phyloP scores from a whole-genome alignment of 2,113 vertebrate genomes.

The Prunella fulvescens region DNA sequence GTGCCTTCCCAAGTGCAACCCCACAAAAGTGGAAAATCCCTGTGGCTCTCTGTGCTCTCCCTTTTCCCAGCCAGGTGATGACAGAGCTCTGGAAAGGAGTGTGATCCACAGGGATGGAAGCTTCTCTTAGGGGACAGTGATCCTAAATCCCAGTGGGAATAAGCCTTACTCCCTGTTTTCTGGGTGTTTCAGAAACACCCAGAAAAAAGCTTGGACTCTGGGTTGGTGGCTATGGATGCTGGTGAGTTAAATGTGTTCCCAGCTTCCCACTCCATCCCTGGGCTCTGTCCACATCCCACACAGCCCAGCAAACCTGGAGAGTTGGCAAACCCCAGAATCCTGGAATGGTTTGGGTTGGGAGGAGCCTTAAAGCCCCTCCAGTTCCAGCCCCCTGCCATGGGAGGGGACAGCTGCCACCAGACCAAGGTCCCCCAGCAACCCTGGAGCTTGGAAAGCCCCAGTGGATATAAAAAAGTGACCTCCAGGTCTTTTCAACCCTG shows the following conservation, averaged over 20 bases:
- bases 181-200: too few species aligned
- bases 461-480: fast-evolving
- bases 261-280: not conserved
- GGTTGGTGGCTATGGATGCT: too few species aligned
- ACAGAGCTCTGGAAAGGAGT: not conserved
- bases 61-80: not conserved
- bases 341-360: not conserved
- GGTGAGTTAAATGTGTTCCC: not conserved
- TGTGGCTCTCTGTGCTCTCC: fast-evolving
- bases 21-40: not conserved
- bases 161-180: not conserved
- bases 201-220: too few species aligned
- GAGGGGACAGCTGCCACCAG: not conserved
- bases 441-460: fast-evolving
- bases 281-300: not conserved
- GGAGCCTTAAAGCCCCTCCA: not conserved
- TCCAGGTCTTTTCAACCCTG: not conserved
- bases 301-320: fast-evolving
- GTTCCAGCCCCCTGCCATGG: not conserved
- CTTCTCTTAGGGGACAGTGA: fast-evolving
- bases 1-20: not conserved
- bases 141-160: not conserved
- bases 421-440: not conserved
- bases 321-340: not conserved
- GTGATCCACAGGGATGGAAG: too few species aligned